A percentile compares a stretch with the other conserved stretches of the same genome.
phyloP scores from a whole-genome alignment of 2,797 vertebrate genomes.

The Hydrophis major region DNA sequence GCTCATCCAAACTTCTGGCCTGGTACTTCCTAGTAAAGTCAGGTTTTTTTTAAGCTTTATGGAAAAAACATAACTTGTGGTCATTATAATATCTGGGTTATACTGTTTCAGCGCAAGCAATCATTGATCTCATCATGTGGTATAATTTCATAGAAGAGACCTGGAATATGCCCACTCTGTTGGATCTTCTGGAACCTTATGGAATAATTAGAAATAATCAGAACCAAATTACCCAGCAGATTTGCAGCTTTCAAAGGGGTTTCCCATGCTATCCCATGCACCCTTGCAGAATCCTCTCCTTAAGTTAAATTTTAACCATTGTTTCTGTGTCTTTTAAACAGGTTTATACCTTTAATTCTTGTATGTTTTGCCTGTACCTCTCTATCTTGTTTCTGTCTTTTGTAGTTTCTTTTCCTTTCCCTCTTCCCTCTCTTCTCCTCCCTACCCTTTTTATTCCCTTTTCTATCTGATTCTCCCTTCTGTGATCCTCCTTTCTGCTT shows the following conservation, averaged over 20 bases:
- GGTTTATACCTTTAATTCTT: no score
- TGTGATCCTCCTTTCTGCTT: no score
- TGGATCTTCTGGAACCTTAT: neutral
- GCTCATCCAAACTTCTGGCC: neutral
- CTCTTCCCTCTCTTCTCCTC: no score
- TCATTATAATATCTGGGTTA: neutral
- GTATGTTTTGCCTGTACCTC: no score
- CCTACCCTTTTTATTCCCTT: no score
- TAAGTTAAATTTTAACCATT: no score
- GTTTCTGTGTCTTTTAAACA: no score
- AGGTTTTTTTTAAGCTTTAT: neutral
- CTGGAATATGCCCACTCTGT: neutral
- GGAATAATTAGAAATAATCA: neutral
- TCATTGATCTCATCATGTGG: neutral
- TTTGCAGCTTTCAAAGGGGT: neutral
- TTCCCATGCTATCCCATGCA: neutral
- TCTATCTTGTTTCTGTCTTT: no score
- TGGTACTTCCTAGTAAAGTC: neutral
- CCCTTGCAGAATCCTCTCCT: no score
- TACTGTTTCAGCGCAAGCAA: neutral
- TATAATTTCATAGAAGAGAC: neutral
- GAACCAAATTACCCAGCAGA: neutral
- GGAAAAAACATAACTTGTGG: neutral
- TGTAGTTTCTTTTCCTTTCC: no score
- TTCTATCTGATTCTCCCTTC: no score